Evolutionary conservation across 1,140 invertebrate species (phyloP).

Genomic region (Coenobita brevimanus): DNA sequence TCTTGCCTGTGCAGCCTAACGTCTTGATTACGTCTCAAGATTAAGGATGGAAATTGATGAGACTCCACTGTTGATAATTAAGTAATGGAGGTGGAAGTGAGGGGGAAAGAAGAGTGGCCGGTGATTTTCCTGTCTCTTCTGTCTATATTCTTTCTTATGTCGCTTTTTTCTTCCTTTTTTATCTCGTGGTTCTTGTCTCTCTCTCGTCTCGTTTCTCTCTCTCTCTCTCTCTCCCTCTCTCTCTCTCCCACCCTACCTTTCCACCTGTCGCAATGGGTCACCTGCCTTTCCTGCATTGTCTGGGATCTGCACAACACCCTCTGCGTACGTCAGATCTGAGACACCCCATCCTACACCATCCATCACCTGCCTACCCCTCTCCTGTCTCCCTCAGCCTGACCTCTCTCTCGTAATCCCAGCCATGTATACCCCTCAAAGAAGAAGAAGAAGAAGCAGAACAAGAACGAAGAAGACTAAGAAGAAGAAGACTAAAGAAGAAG

Average conservation of each 20-base stretch:
- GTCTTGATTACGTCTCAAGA: too few relatives aligned
- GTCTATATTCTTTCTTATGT: not conserved
- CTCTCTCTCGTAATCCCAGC: not conserved
- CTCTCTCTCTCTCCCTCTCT: constrained; percentile 11
- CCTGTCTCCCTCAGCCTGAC: not conserved
- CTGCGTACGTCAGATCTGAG: too few relatives aligned
- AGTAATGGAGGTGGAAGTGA: not conserved
- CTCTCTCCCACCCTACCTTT: constrained; percentile 6
- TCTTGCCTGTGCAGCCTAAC: too few relatives aligned
- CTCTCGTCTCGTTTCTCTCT: constrained; percentile 14
- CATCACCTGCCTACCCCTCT: not conserved
- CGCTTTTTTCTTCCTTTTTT: not conserved
- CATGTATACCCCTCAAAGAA: too few relatives aligned
- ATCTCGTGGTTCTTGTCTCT: not conserved
- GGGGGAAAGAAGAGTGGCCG: not conserved
- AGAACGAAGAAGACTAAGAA: not conserved
- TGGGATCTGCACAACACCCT: too few relatives aligned
- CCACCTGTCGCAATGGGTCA: not conserved
- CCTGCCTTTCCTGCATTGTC: not conserved
- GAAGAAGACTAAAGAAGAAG: not conserved
- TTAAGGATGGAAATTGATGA: not conserved
- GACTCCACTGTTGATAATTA: constrained; percentile 6
- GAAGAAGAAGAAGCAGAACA: not conserved
- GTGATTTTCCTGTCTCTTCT: too few relatives aligned
- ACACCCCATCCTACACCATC: not conserved